Evolutionary conservation across 2,113 vertebrate species (phyloP).

Genomic region (Lagopus leucura): DNA sequence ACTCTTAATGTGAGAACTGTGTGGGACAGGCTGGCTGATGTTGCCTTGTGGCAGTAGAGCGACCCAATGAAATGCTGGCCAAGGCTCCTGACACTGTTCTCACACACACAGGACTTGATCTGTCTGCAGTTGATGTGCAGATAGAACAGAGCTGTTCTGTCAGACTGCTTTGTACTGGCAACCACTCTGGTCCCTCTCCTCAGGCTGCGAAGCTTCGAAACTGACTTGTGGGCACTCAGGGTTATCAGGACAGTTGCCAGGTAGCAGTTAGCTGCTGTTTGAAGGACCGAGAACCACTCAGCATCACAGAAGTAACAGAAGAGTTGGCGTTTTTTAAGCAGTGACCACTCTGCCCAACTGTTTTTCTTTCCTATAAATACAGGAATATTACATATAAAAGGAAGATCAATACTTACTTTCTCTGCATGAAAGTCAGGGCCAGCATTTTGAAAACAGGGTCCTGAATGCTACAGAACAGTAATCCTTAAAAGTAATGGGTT

Average conservation of each 20-base stretch:
- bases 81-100: background rate
- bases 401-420: background rate
- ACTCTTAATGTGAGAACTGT: background rate
- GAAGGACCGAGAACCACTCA: background rate
- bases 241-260: background rate
- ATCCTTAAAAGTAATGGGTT: background rate
- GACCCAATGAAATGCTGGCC: background rate
- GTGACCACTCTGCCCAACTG: background rate
- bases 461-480: background rate
- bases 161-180: background rate
- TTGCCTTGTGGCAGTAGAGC: background rate
- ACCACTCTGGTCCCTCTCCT: background rate
- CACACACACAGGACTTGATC: background rate
- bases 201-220: background rate
- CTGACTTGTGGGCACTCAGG: background rate
- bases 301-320: background rate
- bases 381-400: background rate
- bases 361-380: background rate
- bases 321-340: background rate
- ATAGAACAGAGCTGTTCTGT: background rate
- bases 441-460: background rate
- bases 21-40: background rate
- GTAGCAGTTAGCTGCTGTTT: background rate
- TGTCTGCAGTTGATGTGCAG: background rate
- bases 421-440: background rate